Percentiles rank a stretch among this genome's conserved stretches.
These are phyloP conservation scores for Buathra laborator DNA, from an alignment of 2,888 invertebrate species.

Conservation along the genomic window DNA sequence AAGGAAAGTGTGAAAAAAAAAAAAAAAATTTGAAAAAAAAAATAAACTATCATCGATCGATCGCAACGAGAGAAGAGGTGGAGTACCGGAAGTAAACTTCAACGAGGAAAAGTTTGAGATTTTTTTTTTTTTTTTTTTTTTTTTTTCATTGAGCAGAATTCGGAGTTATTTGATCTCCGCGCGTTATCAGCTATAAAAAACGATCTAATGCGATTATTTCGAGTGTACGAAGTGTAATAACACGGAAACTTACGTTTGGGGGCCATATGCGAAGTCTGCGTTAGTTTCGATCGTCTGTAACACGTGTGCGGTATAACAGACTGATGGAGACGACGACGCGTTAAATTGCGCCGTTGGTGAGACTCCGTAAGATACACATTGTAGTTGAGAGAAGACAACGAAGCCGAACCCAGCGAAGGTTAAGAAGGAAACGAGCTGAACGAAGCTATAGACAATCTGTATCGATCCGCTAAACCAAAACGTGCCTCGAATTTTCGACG, in stretches of 20 bases:
- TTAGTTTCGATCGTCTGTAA: not conserved
- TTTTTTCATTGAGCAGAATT: not conserved
- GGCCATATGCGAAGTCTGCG: not conserved
- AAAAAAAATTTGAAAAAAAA: not conserved
- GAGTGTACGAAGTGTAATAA: constrained; percentile 3
- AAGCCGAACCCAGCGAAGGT: not conserved
- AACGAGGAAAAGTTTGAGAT: not conserved
- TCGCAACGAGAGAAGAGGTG: not conserved
- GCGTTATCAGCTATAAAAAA: constrained; percentile 18
- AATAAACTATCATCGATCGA: not conserved
- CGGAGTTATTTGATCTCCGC: not conserved
- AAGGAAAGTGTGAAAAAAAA: not conserved
- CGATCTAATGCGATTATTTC: constrained; percentile 12
- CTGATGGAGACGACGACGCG: not conserved
- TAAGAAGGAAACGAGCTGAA: constrained; percentile 21
- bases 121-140: not conserved
- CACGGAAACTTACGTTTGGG: not conserved
- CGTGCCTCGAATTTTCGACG: constrained; percentile 70
- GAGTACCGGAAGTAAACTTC: not conserved
- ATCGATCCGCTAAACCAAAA: constrained; percentile 71
- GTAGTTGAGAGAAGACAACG: constrained; percentile 7
- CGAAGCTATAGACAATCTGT: constrained; percentile 50
- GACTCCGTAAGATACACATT: constrained; percentile 7
- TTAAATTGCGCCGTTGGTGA: not conserved
- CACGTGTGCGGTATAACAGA: not conserved